A percentile compares a stretch with the other conserved stretches of the same genome.
Conservation (phyloP, 2,888 invertebrate species). For the Antheraea yamamai region DNA sequence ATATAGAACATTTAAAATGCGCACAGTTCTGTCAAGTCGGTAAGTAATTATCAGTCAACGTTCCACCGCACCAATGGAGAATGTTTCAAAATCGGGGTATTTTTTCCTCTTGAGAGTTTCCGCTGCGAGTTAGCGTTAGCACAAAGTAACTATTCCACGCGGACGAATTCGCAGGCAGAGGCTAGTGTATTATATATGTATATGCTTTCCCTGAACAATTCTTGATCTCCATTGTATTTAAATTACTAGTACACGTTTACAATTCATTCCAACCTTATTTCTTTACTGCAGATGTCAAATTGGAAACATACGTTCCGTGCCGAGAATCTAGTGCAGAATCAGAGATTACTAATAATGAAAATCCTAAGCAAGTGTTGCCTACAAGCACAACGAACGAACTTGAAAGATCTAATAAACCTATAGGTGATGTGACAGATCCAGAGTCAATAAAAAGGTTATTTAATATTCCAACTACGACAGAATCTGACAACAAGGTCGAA, state of each 20-base stretch:
- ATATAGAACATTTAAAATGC: not conserved
- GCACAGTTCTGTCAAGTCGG: not conserved
- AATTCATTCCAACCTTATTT: not conserved
- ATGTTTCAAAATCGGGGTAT: too few species aligned
- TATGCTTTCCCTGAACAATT: not conserved
- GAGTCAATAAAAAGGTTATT: not conserved
- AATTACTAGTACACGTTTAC: too few species aligned
- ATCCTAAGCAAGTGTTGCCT: not conserved
- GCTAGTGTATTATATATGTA: too few species aligned
- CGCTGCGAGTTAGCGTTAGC: too few species aligned
- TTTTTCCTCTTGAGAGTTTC: too few species aligned
- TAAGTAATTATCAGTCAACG: not conserved
- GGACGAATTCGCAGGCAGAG: too few species aligned
- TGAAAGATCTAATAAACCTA: not conserved
- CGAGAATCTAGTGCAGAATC: not conserved
- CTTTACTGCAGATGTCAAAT: conserved; percentile 25
- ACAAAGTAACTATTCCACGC: too few species aligned
- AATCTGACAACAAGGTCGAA: not conserved
- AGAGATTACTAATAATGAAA: not conserved
- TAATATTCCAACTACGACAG: not conserved
- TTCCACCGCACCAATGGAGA: too few species aligned
- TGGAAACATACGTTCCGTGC: conserved; percentile 24
- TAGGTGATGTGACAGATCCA: not conserved
- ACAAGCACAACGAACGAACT: not conserved
- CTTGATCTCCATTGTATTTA: too few species aligned